Evolutionary conservation across 2,113 vertebrate species (phyloP), one percentile per base, ranked within the genome.

Genomic region (Gymnarchus niloticus): DNA sequence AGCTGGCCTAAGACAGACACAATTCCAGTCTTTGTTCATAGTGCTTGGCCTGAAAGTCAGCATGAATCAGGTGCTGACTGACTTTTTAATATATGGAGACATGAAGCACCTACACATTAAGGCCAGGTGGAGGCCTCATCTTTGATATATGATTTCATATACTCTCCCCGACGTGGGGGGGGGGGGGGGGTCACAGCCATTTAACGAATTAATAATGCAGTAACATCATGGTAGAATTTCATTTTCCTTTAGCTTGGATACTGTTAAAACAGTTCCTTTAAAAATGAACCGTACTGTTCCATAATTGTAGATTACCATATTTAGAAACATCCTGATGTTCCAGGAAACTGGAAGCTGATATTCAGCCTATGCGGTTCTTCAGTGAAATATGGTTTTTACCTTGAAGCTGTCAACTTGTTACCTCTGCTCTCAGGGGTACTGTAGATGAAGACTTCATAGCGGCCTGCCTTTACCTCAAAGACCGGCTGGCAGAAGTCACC

Each of bases 401-500:
- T 21, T 57, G 57, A 14, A 57, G 65, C 65, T 9, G 41, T 49
- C 33, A 57, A 56, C 23, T 77, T 80, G 41, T 85, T 33, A 3
- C 37, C 10, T 25, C 21, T 84, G 87, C 87, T 87, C 91, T 87
- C 89, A 98, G 98, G 91, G 96, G 88, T 90, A 92, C 93, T 84
- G 96, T 97, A 17, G 95, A 97, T 0, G 94, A 96, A 88, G 95
- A 93, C 76, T 99, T 99, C 88, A 95, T 97, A 46, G 93, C 91
- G 0, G 95, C 92, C 19, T 99, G 97, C 90, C 90, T 92, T 78
- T 94, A 95, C 49, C 91, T 99, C 84, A 96, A 95, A 89, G 93
- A 96, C 88, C 94, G 95, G 84, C 95, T 97, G 91, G 92, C 93
- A 9, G 97, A 97, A 88, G 92, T 96, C 73, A 92, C 93, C 69